Evolutionary conservation across 1,140 invertebrate species (phyloP).

Genomic region (Platyura marginata): DNA sequence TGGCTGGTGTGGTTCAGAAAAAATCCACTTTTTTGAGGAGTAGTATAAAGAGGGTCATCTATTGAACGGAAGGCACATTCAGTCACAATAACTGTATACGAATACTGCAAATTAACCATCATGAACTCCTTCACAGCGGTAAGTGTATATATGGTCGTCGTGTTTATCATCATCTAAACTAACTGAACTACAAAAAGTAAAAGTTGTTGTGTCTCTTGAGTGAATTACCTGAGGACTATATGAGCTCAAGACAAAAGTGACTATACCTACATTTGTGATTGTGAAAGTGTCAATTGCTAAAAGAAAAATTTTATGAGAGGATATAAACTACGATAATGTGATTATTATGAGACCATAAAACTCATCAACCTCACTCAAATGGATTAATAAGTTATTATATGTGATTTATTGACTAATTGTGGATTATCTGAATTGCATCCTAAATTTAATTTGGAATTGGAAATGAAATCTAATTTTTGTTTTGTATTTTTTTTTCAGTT

Average conservation of each 20-base stretch:
- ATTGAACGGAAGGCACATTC: conserved; percentile 18
- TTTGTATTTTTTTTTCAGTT: conserved; percentile 31
- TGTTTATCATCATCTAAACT: too few relatives aligned
- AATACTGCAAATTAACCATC: conserved; percentile 22
- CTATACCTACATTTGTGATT: too few relatives aligned
- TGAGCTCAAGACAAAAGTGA: too few relatives aligned
- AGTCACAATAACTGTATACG: conserved; percentile 24
- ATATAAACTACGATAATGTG: neutral
- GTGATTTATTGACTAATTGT: too few relatives aligned
- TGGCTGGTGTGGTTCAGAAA: too few relatives aligned
- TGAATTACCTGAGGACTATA: too few relatives aligned
- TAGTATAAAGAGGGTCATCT: conserved; percentile 21
- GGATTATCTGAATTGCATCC: neutral
- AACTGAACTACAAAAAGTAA: too few relatives aligned
- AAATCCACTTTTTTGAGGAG: neutral
- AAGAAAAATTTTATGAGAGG: too few relatives aligned
- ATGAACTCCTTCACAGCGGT: conserved; percentile 27
- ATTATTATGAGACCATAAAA: neutral
- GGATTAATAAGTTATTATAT: too few relatives aligned
- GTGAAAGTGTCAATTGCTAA: too few relatives aligned
- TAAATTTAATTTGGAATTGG: neutral
- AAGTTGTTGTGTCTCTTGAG: neutral
- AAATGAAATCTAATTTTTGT: conserved; percentile 1
- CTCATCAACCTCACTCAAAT: neutral
- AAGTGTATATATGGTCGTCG: too few relatives aligned